Conservation (phyloP, 2,888 invertebrate genomes). For the Andrena camellia region DNA sequence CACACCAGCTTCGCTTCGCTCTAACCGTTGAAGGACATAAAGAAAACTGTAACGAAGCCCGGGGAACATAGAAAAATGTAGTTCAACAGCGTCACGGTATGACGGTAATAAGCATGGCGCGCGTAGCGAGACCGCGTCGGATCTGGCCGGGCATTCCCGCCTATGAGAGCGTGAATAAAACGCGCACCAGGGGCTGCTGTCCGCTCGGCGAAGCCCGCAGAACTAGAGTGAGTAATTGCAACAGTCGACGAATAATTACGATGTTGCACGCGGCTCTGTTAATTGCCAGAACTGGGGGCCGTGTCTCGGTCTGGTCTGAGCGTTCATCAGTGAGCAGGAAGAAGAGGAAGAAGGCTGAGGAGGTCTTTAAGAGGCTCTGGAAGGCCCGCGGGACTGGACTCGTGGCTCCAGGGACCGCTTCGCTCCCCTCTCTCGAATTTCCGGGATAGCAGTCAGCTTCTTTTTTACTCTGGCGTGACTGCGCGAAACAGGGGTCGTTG, state of each 20-base stretch:
- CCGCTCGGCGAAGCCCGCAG: conserved; percentile 32
- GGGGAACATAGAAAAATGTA: conserved; percentile 49
- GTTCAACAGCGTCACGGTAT: conserved; percentile 63
- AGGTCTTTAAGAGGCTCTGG: too few relatives aligned
- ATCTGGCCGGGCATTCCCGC: conserved; percentile 61
- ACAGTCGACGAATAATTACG: conserved; percentile 61
- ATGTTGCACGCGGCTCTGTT: conserved; percentile 53
- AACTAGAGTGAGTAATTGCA: conserved; percentile 71
- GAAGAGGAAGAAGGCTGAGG: neutral
- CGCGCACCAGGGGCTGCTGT: conserved; percentile 36
- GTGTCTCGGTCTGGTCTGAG: conserved; percentile 14
- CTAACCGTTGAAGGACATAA: neutral
- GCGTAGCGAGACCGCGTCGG: conserved; percentile 40
- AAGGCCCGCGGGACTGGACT: neutral
- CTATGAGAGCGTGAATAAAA: conserved; percentile 80
- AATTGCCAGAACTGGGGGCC: conserved; percentile 49
- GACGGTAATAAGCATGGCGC: conserved; percentile 36
- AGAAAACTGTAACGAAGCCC: neutral
- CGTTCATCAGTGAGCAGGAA: neutral
- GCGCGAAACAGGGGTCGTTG: neutral
- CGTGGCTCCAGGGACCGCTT: neutral
- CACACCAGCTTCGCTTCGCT: neutral
- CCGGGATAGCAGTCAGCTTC: neutral
- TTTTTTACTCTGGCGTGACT: conserved; percentile 21
- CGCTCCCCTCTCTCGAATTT: conserved; percentile 4